Conservation (phyloP, 2,797 vertebrate species). For the Macropodus opercularis region DNA sequence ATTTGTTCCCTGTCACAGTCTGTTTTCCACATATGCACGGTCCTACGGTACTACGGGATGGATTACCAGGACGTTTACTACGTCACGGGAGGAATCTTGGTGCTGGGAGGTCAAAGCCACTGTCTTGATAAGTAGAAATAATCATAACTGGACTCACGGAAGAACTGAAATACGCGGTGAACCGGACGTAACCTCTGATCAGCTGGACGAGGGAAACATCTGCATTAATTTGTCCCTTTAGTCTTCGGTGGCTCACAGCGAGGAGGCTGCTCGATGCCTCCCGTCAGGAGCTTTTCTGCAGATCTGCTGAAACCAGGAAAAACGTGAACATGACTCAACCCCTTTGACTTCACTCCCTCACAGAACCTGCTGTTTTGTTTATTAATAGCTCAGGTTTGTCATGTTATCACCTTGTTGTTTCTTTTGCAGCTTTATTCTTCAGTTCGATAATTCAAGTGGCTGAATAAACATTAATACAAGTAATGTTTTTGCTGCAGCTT, state of each 20-base stretch:
- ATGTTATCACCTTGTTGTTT: background rate
- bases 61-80: no score
- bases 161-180: no score
- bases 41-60: no score
- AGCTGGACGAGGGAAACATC: no score
- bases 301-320: conserved; percentile 27
- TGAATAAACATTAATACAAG: conserved; percentile 14
- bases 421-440: background rate
- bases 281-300: conserved; percentile 14
- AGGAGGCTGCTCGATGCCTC: background rate
- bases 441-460: no score
- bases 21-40: no score
- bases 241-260: background rate
- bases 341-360: conserved; percentile 5
- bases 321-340: conserved; percentile 19
- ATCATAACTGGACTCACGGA: no score
- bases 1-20: background rate
- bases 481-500: background rate
- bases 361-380: conserved; percentile 13
- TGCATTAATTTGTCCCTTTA: background rate
- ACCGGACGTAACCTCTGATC: no score
- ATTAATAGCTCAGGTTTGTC: conserved; percentile 15
- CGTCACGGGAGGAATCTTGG: no score
- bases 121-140: no score
- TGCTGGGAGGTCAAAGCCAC: no score